Conservation (phyloP, 2,888 invertebrate genomes). For the Luperina testacea region DNA sequence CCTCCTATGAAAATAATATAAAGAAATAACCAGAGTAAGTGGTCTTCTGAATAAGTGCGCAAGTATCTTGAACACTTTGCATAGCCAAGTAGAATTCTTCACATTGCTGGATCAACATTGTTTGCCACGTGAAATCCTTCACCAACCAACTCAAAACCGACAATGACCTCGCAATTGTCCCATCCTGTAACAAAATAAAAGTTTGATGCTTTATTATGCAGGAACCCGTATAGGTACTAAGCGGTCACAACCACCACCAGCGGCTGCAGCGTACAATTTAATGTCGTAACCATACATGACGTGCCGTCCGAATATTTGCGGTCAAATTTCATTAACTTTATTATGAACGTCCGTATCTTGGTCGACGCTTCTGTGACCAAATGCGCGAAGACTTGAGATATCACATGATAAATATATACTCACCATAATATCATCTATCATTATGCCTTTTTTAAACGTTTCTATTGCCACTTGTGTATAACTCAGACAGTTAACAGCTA, state of each 20-base stretch:
- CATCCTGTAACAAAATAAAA: not conserved
- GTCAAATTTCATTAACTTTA: no score
- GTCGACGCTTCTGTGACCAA: no score
- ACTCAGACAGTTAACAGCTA: not conserved
- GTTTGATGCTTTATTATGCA: no score
- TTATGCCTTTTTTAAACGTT: not conserved
- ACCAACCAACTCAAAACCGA: not conserved
- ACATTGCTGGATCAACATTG: conserved; percentile 11
- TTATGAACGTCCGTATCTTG: no score
- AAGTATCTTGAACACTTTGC: conserved; percentile 15
- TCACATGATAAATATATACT: conserved; percentile 4
- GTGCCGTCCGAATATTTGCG: no score
- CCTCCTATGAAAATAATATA: not conserved
- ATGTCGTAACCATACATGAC: no score
- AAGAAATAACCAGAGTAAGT: conserved; percentile 15
- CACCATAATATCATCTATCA: not conserved
- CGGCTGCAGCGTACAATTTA: no score
- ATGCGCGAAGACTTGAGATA: no score
- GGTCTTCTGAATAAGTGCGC: conserved; percentile 2
- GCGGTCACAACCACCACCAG: no score
- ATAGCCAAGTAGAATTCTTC: conserved; percentile 18
- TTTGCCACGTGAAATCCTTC: conserved; percentile 11
- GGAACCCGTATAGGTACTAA: no score
- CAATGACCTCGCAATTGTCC: accelerated
- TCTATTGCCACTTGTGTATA: conserved; percentile 27